A percentile compares a stretch with the other conserved stretches of the same genome.
These are phyloP conservation scores for Thera obeliscata DNA, from an alignment of 2,888 invertebrate species.

Conservation along the genomic window DNA sequence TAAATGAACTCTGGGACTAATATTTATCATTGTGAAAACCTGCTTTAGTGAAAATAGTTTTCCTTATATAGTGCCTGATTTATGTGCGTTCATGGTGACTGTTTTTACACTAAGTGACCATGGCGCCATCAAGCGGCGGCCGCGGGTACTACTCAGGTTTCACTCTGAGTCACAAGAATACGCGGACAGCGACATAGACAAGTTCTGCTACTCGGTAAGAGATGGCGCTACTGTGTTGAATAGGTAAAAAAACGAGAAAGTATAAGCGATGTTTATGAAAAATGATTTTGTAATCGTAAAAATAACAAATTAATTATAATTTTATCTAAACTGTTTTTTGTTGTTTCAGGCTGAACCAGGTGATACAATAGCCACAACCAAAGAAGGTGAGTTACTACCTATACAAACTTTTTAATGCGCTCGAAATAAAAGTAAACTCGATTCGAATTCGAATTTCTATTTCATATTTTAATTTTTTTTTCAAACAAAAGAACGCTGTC, in stretches of 20 bases:
- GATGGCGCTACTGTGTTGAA: slow-evolving; percentile 63
- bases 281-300: too few species aligned
- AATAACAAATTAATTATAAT: too few species aligned
- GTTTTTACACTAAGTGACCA: slow-evolving; percentile 86
- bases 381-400: slow-evolving; percentile 87
- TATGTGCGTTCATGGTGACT: slow-evolving; percentile 86
- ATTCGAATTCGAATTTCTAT: slow-evolving; percentile 3
- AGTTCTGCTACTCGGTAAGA: slow-evolving; percentile 78
- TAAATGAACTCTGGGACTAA: slow-evolving; percentile 1
- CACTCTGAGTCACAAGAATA: slow-evolving; percentile 63
- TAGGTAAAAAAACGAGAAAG: background rate
- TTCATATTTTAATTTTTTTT: background rate
- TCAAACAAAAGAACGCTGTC: slow-evolving; percentile 3
- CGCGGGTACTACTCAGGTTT: slow-evolving; percentile 78
- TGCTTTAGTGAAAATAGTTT: slow-evolving; percentile 23
- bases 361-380: slow-evolving; percentile 92
- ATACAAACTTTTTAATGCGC: slow-evolving; percentile 2
- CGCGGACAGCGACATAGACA: slow-evolving; percentile 50
- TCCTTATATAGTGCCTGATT: slow-evolving; percentile 48
- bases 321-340: slow-evolving; percentile 21
- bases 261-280: background rate
- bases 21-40: slow-evolving; percentile 11
- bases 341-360: slow-evolving; percentile 88
- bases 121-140: slow-evolving; percentile 85
- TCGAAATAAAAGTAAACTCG: background rate